Evolutionary conservation across 2,797 vertebrate genomes (phyloP), one percentile per base, ranked within the genome.

Genomic region (Nyctalus aviator): DNA sequence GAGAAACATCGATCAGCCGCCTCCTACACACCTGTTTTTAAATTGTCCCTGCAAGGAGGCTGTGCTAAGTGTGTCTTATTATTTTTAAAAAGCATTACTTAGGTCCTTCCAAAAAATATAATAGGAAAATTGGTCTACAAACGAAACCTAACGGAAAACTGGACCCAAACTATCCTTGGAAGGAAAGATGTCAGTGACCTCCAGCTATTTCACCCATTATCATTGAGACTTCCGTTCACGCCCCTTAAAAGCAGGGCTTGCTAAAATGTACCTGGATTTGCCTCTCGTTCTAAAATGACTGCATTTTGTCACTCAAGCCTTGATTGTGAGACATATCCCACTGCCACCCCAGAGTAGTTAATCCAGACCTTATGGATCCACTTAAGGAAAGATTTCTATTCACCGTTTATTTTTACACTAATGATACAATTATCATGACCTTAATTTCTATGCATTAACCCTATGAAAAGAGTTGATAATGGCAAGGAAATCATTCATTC

Each of bases 281-380:
- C 10, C 8, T 32, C 59, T 81, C 3, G 15, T 32, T 46, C 50
- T 55, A 6, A 82, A 46, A 46, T 2, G 7, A 25, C 18, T 32
- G 30, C 9, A 3, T 48, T 44, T 53, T 53, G 50, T 44, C 32
- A 15, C 18, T 5, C 20, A 9, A 6, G 41, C 37, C 59, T 37
- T 21, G 59, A 71, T 21, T 3, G 1, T 48, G 23, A 50, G 59
- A 44, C 0, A 3, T 72, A 21, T 5, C 23, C 68, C 14, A 20
- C 0, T 0, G 5, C n/a, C 10, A 15, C 27, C 21, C 8, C 25
- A 21, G 13, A 85, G 48, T 30, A 46, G 23, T 4, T 1, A 30
- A 30, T 27, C 9, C 32, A 14, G 27, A 48, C 17, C 7, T 32
- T 4, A 2, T 23, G 4, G 62, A 25, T 23, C 37, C 2, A 11